Conservation (phyloP, 2,888 invertebrate genomes). For the Spisula subtruncata region DNA sequence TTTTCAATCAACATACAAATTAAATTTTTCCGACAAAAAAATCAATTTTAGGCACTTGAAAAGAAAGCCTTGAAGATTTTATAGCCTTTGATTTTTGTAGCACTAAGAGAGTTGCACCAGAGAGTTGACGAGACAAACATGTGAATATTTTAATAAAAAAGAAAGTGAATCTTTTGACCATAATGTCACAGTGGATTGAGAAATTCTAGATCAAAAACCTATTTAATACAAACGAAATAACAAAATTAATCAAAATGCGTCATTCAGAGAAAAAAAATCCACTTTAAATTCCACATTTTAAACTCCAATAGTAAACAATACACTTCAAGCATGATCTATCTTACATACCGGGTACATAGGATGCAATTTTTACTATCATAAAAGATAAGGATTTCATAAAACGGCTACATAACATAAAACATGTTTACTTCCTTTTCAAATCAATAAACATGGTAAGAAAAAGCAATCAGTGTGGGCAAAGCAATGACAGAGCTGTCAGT, state of each 20-base stretch:
- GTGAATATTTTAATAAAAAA: neutral
- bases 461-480: neutral
- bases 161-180: neutral
- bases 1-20: neutral
- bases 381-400: neutral
- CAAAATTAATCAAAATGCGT: neutral
- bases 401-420: neutral
- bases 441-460: slow-evolving; percentile 33
- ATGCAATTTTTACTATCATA: neutral
- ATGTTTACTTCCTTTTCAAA: slow-evolving; percentile 38
- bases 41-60: neutral
- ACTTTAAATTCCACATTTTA: neutral
- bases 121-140: neutral
- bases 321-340: neutral
- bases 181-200: neutral
- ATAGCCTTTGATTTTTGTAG: neutral
- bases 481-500: neutral
- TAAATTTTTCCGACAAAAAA: neutral
- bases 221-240: neutral
- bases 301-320: neutral
- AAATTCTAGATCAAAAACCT: slow-evolving; percentile 8
- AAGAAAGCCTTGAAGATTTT: neutral
- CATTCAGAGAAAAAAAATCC: neutral
- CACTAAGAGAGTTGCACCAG: neutral
- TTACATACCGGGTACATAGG: neutral